phyloP scores from a whole-genome alignment of 2,888 invertebrate species.

The Aspidapion aeneum region DNA sequence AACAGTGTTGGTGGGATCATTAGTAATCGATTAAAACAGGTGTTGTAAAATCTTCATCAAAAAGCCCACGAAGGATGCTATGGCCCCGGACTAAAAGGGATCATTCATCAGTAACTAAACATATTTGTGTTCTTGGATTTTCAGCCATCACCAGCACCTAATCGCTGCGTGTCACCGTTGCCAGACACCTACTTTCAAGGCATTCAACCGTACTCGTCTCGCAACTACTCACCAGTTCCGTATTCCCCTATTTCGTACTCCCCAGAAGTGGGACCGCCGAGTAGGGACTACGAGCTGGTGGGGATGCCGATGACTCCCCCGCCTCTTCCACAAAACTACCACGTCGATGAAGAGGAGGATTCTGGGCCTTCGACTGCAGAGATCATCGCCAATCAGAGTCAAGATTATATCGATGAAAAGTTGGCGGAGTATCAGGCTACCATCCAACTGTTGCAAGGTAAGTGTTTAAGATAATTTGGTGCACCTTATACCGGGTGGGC shows the following conservation, averaged over 20 bases:
- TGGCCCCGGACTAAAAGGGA: too few species aligned
- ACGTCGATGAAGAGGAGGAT: conserved; percentile 62
- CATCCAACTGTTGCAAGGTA: conserved; percentile 85
- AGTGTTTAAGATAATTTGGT: too few species aligned
- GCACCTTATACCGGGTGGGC: too few species aligned
- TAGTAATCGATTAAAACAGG: too few species aligned
- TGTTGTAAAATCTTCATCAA: too few species aligned
- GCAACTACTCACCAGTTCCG: conserved; percentile 35
- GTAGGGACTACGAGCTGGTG: conserved; percentile 65
- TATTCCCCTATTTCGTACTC: conserved; percentile 36
- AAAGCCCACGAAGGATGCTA: too few species aligned
- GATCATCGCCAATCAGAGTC: conserved; percentile 89
- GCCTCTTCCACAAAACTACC: conserved; percentile 48
- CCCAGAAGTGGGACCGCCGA: conserved; percentile 48
- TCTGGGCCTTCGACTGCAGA: conserved; percentile 85
- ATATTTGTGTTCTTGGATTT: conserved; percentile 25
- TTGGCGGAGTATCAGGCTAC: conserved; percentile 91
- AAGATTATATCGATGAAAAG: conserved; percentile 92
- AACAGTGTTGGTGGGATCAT: too few species aligned
- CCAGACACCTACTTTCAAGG: conserved; percentile 42
- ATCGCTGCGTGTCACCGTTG: conserved; percentile 50
- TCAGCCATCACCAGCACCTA: conserved; percentile 53
- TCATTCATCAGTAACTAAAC: too few species aligned
- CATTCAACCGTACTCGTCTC: conserved; percentile 36
- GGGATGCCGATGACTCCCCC: conserved; percentile 73